These are phyloP conservation scores for Euura lappo DNA, from an alignment of 1,140 invertebrate species.

Conservation along the genomic window DNA sequence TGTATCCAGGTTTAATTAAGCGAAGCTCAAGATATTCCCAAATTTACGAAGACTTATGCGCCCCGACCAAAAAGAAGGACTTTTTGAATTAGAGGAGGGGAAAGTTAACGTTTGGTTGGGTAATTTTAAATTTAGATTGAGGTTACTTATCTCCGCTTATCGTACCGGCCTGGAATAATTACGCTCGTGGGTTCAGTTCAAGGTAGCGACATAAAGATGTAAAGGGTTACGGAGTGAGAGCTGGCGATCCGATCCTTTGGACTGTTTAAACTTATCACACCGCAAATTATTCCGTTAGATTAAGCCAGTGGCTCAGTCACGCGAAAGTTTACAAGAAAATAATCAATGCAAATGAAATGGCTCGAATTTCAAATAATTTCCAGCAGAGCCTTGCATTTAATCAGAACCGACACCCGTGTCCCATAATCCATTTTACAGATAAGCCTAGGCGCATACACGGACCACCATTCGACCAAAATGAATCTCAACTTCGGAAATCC, in stretches of 20 bases:
- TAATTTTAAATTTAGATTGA: constrained; percentile 6
- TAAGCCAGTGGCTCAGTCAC: too few species aligned
- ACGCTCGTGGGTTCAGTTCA: background rate
- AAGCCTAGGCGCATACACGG: background rate
- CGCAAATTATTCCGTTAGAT: too few species aligned
- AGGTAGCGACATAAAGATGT: background rate
- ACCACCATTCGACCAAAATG: background rate
- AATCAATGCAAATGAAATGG: too few species aligned
- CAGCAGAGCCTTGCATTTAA: too few species aligned
- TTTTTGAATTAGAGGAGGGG: background rate
- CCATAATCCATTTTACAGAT: background rate
- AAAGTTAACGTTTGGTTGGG: background rate
- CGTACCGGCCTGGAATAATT: background rate
- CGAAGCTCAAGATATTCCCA: background rate
- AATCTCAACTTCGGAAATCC: background rate
- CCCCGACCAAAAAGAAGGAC: background rate
- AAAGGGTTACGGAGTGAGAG: background rate
- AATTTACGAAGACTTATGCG: constrained; percentile 2
- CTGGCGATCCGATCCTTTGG: too few species aligned
- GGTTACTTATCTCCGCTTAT: background rate
- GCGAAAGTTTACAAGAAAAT: too few species aligned
- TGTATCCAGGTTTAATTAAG: constrained; percentile 7
- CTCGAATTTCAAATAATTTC: too few species aligned
- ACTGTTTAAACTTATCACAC: too few species aligned
- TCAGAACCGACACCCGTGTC: too few species aligned